Base-by-base conservation (phyloP, 2,888 invertebrate species). In the Agonopterix subpropinquella region DNA sequence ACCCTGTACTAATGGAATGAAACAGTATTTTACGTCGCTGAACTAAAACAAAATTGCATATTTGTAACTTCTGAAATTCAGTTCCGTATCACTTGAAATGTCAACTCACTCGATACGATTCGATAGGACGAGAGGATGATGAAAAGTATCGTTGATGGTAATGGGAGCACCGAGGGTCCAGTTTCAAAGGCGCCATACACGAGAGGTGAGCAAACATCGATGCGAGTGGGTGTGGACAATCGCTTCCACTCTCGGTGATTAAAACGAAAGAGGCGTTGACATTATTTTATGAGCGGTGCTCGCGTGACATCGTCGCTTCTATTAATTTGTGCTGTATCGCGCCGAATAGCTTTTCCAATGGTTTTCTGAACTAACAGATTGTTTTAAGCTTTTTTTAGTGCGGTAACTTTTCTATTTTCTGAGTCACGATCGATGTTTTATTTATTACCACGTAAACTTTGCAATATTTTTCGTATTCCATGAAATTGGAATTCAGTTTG, bases 211-310 rank as follows among this genome's bases (percentile, higher is more conserved):
- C 73, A 86, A 85, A 87, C 86, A 85, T 58, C 63, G 69, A 67
- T 64, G 67, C 61, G 75, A 81, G 77, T 77, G 80, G 77, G 71
- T 63, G 71, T 77, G 75, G 75, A 81, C 86, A 80, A 82, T 80
- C 79, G 77, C 75, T 73, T 67, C 76, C 79, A 85, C 86, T 87
- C 82, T 78, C 80, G 69, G 82, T 88, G 85, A 88, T 88, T 87
- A 88, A 88, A 85, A 70, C 72, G 75, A 73, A 75, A 85, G 79
- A 82, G 82, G 72, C 77, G 79, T 80, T 81, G 84, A 85, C 85
- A 84, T 80, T 80, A 80, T 81, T 85, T 84, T 80, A 81, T 77
- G 80, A 80, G 70, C 75, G 70, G 59, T 64, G 69, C 46, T 42
- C 44, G 9, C 71, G 67, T 72, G 69, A 68, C 73, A 66, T 49